phyloP scores from a whole-genome alignment of 1,140 invertebrate genomes.

The Pseudomyrmex sp. region DNA sequence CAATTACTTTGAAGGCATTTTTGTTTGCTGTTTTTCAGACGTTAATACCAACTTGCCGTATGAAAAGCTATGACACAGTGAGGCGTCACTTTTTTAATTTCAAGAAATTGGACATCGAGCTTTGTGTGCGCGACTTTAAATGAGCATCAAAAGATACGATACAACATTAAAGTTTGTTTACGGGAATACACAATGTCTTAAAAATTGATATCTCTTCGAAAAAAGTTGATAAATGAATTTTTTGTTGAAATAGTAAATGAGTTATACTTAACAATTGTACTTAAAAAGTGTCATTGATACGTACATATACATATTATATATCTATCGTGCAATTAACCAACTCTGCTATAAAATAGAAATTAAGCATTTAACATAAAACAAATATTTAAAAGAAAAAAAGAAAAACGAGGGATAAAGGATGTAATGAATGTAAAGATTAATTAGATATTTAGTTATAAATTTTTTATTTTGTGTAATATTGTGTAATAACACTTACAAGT shows the following conservation, averaged over 20 bases:
- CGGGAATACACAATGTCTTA: slow-evolving; percentile 66
- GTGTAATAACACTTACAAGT: slow-evolving; percentile 1
- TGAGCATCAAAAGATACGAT: slow-evolving; percentile 64
- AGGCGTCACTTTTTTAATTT: slow-evolving; percentile 82
- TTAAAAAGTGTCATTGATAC: slow-evolving; percentile 40
- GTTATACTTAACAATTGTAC: slow-evolving; percentile 58
- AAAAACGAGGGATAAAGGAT: not conserved
- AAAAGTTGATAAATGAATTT: slow-evolving; percentile 60
- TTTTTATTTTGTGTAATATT: slow-evolving; percentile 33
- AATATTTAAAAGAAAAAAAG: slow-evolving; percentile 49
- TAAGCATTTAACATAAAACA: slow-evolving; percentile 75
- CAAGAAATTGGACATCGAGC: slow-evolving; percentile 81
- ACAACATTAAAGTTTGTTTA: slow-evolving; percentile 62
- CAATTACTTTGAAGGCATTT: slow-evolving; percentile 79
- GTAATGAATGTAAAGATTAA: slow-evolving; percentile 66
- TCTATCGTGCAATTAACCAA: slow-evolving; percentile 71
- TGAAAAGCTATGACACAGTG: slow-evolving; percentile 91
- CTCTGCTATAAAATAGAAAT: slow-evolving; percentile 79
- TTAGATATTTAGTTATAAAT: slow-evolving; percentile 50
- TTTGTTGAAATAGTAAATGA: slow-evolving; percentile 60
- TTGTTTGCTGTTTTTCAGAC: slow-evolving; percentile 91
- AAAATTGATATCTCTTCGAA: slow-evolving; percentile 43
- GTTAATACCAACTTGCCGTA: slow-evolving; percentile 95
- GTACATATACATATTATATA: slow-evolving; percentile 54
- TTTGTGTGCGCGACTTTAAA: slow-evolving; percentile 69